Evolutionary conservation across 1,140 invertebrate genomes (phyloP), one percentile per base, ranked within the genome.

Genomic region (Popillia japonica): DNA sequence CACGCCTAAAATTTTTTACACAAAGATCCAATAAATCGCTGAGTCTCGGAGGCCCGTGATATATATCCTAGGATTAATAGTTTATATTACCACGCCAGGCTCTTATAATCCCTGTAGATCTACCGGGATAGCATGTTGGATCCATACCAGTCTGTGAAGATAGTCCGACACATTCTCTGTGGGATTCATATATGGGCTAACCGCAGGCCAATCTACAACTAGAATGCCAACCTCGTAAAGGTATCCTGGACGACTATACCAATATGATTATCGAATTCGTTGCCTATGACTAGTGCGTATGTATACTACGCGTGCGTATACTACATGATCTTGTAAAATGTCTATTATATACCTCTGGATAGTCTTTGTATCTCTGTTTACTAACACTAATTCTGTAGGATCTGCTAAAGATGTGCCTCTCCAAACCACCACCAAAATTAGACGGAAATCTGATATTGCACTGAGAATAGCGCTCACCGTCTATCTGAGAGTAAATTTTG

Each of bases 131-230:
- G 0, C 44, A 48, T 48, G 2, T 48, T 48, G 44, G 44, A 2
- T 48, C 44, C 44, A 7, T 48, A 48, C 6, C 2, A 48, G 2
- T 48, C 44, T 48, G 44, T 48, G 44, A 7, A 48, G 44, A 1
- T 48, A 7, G 42, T 87, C 83, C 84, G 86, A 88, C 2, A 86
- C 41, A 78, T 87, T 86, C 79, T 88, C 85, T 20, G 88, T 87
- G 0, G 86, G 85, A 80, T 88, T 88, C 0, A 87, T 74, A 80
- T 89, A 87, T 2, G 87, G 86, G 77, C 81, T 84, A 20, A 77
- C 75, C 6, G 86, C 83, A 79, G 87, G 86, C 83, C 86, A 88
- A 22, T 81, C 61, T 64, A 86, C 55, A 3, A 79, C 59, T n/a
- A 75, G 75, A 41, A 86, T 81, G 40, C 79, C 80, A 23, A 80